These are phyloP conservation scores for Heliconius nattereri DNA, from an alignment of 1,140 invertebrate genomes.

Conservation along the genomic window DNA sequence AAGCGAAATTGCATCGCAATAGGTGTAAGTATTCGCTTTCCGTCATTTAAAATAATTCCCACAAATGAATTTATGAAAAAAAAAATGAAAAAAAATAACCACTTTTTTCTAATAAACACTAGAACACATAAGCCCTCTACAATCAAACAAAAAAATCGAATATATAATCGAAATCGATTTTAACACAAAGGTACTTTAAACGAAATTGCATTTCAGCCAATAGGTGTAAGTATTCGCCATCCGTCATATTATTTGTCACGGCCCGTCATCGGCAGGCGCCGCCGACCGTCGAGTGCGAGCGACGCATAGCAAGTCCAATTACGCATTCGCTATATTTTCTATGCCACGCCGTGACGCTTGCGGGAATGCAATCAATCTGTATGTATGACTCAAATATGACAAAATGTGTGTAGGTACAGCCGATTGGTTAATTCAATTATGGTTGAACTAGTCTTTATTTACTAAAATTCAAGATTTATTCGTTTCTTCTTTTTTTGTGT, in stretches of 20 bases:
- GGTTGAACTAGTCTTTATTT: not conserved
- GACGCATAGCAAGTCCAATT: constrained; percentile 71
- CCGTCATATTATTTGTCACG: constrained; percentile 76
- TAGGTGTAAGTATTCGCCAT: constrained; percentile 68
- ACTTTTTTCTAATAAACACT: too few relatives aligned
- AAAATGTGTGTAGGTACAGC: not conserved
- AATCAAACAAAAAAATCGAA: not conserved
- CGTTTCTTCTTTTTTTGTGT: too few relatives aligned
- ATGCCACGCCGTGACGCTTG: constrained; percentile 67
- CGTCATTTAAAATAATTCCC: too few relatives aligned
- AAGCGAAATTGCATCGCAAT: too few relatives aligned
- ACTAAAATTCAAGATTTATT: too few relatives aligned
- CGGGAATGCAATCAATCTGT: constrained; percentile 69
- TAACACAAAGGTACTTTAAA: constrained; percentile 32
- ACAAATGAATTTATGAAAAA: too few relatives aligned
- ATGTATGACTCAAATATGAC: constrained; percentile 19
- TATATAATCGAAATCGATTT: not conserved
- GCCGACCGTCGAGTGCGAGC: constrained; percentile 59
- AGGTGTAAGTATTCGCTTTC: too few relatives aligned
- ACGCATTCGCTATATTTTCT: constrained; percentile 77
- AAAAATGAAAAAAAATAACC: too few relatives aligned
- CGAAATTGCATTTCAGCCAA: constrained; percentile 62
- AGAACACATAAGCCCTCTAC: too few relatives aligned
- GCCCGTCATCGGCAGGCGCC: constrained; percentile 65
- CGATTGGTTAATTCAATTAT: not conserved